Base-by-base conservation (phyloP, 2,113 vertebrate species). In the Plecotus auritus region DNA sequence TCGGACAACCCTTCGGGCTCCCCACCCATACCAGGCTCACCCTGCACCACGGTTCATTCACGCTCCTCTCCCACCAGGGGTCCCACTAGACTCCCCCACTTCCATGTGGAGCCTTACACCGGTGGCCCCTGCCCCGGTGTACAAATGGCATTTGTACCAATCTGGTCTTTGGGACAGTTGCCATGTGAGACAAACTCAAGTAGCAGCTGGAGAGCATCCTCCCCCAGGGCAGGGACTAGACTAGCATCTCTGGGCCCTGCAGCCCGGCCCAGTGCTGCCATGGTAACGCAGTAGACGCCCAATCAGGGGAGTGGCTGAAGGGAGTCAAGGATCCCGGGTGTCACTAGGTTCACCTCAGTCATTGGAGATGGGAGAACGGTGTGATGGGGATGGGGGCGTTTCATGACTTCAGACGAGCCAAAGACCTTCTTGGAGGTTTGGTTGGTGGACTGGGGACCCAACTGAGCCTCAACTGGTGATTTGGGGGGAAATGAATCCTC, bases 71-170 rank as follows among this genome's bases (percentile, higher is more conserved):
- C 35, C 17, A 8, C 17, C 28, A 3, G 13, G 82, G 40, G 59
- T 9, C 59, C 45, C 32, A 0, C 0, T 13, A 0, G 23, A 14
- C 35, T 23, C 22, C n/a, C 1, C 28, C 30, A 32, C 9, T 14
- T 76, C 91, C 26, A 2, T 0, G 0, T 2, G 1, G 47, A 26
- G 12, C 30, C 61, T 37, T 9, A 66, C 5, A 2, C 7, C 20
- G 0, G 28, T 0, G 12, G 42, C 37, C 54, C 78, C 12, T 2
- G 37, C n/a, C 20, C 56, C 47, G 8, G 4, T 16, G 16, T 56
- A 18, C 4, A 8, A 49, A 14, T 26, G 32, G n/a, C 40, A 5
- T 9, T 23, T 42, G 5, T 4, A 2, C 2, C 0, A 1, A 5
- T n/a, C 67, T 20, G 0, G 8, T 72, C 42, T 56, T 66, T 0